Conservation (phyloP, 1,140 invertebrate genomes). For the Drosophila aff. region DNA sequence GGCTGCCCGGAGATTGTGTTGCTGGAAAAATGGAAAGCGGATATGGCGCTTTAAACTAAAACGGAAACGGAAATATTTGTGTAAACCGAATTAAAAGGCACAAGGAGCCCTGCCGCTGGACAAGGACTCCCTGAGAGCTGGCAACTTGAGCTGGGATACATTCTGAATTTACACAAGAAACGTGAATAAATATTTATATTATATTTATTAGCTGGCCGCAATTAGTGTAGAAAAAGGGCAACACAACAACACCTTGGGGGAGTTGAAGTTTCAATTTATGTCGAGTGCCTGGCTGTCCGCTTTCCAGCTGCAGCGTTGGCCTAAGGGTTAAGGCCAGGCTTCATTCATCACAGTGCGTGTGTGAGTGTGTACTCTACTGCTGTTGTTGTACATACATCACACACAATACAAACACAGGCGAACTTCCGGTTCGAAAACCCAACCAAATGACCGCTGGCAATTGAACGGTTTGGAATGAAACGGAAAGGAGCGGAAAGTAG, state of each 20-base stretch:
- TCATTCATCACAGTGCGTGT: slow-evolving; percentile 3
- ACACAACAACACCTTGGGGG: too few species aligned
- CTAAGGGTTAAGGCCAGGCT: slow-evolving; percentile 35
- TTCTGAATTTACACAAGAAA: slow-evolving; percentile 4
- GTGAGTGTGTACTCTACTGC: slow-evolving; percentile 2
- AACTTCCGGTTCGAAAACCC: slow-evolving; percentile 26
- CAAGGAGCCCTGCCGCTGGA: slow-evolving; percentile 7
- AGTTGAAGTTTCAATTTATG: slow-evolving; percentile 16
- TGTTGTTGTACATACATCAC: slow-evolving; percentile 6
- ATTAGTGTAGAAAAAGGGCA: neutral
- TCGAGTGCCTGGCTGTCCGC: slow-evolving; percentile 15
- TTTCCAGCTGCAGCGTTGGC: neutral
- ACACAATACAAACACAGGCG: slow-evolving; percentile 5
- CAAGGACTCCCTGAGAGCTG: neutral
- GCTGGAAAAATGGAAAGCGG: slow-evolving; percentile 40
- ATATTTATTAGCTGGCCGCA: neutral
- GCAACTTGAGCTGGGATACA: slow-evolving; percentile 22
- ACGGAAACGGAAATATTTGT: slow-evolving; percentile 69
- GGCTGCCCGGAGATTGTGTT: slow-evolving; percentile 13
- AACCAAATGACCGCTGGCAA: slow-evolving; percentile 31
- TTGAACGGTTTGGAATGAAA: slow-evolving; percentile 2
- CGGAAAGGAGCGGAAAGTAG: too few species aligned
- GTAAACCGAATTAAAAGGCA: slow-evolving; percentile 47
- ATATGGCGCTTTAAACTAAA: slow-evolving; percentile 61
- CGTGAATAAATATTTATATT: slow-evolving; percentile 52